These are phyloP conservation scores for Diarsia rubi DNA, from an alignment of 2,888 invertebrate genomes.

Conservation along the genomic window DNA sequence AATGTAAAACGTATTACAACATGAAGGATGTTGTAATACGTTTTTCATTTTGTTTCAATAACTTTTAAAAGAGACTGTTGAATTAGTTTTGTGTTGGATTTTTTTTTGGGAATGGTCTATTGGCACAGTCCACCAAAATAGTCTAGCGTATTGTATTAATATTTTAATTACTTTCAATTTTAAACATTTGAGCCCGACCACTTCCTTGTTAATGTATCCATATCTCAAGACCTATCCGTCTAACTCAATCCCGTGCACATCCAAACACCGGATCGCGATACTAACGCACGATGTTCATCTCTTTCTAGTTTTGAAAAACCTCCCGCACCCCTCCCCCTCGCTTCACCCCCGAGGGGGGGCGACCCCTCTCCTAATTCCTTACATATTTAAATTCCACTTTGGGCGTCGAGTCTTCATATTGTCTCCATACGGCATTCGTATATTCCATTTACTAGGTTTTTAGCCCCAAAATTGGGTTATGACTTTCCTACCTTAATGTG, in stretches of 20 bases:
- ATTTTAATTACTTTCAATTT: too few species aligned
- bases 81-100: background rate
- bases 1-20: too few species aligned
- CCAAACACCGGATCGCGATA: constrained; percentile 85
- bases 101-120: background rate
- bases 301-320: constrained; percentile 91
- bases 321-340: constrained; percentile 66
- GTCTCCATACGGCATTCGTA: constrained; percentile 86
- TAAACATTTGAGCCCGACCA: background rate
- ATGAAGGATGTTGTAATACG: background rate
- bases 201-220: constrained; percentile 7
- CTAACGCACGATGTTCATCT: constrained; percentile 89
- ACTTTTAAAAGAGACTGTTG: background rate
- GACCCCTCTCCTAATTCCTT: constrained; percentile 89
- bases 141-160: background rate
- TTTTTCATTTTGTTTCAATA: background rate
- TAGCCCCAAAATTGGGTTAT: constrained; percentile 65
- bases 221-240: constrained; percentile 77
- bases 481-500: constrained; percentile 49
- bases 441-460: constrained; percentile 74
- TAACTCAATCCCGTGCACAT: constrained; percentile 67
- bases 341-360: constrained; percentile 45
- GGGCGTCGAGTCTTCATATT: constrained; percentile 88
- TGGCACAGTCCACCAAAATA: background rate
- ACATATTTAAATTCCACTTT: constrained; percentile 91